A percentile compares a stretch with the other conserved stretches of the same genome.
Conservation (phyloP, 2,888 invertebrate species). For the Dioctria linearis region DNA sequence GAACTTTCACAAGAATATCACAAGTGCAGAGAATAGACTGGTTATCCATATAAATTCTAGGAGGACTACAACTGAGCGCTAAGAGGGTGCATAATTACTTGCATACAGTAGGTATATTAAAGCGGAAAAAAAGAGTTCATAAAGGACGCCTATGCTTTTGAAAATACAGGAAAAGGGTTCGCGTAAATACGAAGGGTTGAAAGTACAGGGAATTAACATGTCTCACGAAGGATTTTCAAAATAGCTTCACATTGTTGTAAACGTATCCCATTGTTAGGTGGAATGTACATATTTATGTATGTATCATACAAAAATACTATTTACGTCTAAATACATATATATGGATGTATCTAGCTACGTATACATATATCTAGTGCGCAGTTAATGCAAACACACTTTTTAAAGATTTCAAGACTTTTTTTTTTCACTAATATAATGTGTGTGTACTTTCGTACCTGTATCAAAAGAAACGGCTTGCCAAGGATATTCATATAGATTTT, state of each 20-base stretch:
- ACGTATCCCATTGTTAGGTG: constrained; percentile 26
- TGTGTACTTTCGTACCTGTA: no score
- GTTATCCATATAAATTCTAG: neutral
- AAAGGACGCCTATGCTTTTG: constrained; percentile 20
- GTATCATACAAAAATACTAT: no score
- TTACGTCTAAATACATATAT: no score
- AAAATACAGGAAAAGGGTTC: constrained; percentile 27
- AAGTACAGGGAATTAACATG: constrained; percentile 45
- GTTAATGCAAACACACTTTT: constrained; percentile 11
- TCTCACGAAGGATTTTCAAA: constrained; percentile 43
- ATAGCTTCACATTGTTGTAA: constrained; percentile 41
- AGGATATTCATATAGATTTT: no score
- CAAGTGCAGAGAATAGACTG: constrained; percentile 8
- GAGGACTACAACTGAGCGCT: neutral
- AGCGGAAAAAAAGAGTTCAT: neutral
- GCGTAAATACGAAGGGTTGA: constrained; percentile 28
- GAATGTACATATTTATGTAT: no score
- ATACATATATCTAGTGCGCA: constrained; percentile 6
- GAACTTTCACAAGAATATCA: constrained; percentile 21
- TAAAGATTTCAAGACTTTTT: no score
- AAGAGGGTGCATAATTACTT: constrained; percentile 34
- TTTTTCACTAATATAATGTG: no score
- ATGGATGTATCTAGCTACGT: no score
- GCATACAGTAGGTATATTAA: constrained; percentile 25
- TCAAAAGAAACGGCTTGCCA: no score